Percentiles rank a stretch among this genome's conserved stretches.
phyloP scores from a whole-genome alignment of 2,888 invertebrate species.

The Drosophila leonis region DNA sequence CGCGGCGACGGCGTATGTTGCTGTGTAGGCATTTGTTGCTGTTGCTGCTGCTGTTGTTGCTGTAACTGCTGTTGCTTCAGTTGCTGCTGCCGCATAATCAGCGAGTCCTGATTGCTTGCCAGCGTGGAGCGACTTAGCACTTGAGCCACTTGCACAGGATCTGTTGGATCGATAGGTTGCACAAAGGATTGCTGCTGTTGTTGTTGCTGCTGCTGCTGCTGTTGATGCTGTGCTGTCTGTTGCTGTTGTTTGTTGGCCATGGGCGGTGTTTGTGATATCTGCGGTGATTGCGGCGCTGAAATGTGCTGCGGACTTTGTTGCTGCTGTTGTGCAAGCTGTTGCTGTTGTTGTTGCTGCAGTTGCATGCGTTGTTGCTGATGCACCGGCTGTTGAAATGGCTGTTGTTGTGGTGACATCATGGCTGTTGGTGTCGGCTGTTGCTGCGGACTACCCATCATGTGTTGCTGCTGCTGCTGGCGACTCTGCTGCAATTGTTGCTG shows the following conservation, averaged over 20 bases:
- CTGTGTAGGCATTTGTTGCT: conserved; percentile 52
- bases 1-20: conserved; percentile 61
- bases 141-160: conserved; percentile 84
- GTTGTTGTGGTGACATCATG: conserved; percentile 73
- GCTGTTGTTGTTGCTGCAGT: conserved; percentile 69
- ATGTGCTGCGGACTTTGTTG: conserved; percentile 82
- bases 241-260: conserved; percentile 77
- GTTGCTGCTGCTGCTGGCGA: conserved; percentile 76
- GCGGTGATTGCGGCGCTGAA: conserved; percentile 81
- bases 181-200: conserved; percentile 78
- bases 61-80: conserved; percentile 69
- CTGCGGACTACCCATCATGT: conserved; percentile 72
- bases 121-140: conserved; percentile 83
- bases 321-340: conserved; percentile 70
- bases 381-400: conserved; percentile 83
- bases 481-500: conserved; percentile 67
- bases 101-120: conserved; percentile 84
- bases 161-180: conserved; percentile 84
- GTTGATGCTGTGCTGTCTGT: conserved; percentile 66
- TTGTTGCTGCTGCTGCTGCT: conserved; percentile 52
- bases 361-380: conserved; percentile 80
- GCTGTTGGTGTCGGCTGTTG: conserved; percentile 59
- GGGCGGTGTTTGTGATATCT: conserved; percentile 77
- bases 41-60: conserved; percentile 57
- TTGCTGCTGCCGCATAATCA: conserved; percentile 83